These are phyloP conservation scores for Apotomis turbidana DNA, from an alignment of 2,888 invertebrate species.

Conservation along the genomic window DNA sequence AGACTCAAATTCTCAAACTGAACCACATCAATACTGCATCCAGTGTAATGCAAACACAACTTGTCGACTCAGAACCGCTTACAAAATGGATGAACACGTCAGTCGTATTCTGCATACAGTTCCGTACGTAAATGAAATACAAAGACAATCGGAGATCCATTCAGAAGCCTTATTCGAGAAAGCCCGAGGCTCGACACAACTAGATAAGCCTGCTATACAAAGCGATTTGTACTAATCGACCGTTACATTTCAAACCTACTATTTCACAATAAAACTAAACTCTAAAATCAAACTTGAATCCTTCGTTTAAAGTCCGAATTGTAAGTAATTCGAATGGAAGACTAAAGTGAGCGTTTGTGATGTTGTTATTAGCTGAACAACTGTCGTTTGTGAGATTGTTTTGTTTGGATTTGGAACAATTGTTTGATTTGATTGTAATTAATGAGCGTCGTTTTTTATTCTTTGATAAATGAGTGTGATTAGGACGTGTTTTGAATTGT, in stretches of 20 bases:
- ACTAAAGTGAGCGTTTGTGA: neutral
- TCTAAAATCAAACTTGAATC: neutral
- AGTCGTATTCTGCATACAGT: neutral
- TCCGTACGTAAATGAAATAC: conserved; percentile 7
- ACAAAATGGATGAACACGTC: no score
- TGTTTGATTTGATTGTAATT: conserved; percentile 19
- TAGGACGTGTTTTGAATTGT: neutral
- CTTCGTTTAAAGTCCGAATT: neutral
- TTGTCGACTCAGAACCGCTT: no score
- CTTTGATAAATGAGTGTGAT: conserved; percentile 2
- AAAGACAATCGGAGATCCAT: conserved; percentile 15
- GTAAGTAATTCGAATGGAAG: neutral
- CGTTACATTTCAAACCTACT: neutral
- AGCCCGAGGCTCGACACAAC: conserved; percentile 12
- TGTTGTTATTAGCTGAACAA: neutral
- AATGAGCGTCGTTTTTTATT: conserved; percentile 23
- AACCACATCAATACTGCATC: no score
- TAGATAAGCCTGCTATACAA: conserved; percentile 23
- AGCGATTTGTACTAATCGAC: neutral
- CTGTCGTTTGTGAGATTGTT: conserved; percentile 3
- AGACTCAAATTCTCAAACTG: no score
- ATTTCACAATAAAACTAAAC: neutral
- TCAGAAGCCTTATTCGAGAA: conserved; percentile 1
- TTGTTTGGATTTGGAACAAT: conserved; percentile 7
- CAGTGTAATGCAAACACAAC: no score